Conservation (phyloP, 2,888 invertebrate genomes). For the Tachina grossa region DNA sequence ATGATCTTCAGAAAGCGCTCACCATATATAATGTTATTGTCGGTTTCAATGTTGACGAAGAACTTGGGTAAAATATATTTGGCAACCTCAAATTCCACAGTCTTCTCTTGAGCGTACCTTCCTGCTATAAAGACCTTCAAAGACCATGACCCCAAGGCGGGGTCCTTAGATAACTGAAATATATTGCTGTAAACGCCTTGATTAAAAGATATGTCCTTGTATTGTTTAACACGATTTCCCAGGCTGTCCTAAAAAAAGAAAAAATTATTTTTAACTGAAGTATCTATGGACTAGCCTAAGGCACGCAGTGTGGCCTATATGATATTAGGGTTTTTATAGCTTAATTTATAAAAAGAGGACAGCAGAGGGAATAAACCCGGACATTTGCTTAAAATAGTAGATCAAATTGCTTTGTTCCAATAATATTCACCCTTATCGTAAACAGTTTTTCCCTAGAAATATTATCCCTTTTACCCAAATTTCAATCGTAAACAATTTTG, state of each 20-base stretch:
- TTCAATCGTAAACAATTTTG: no score
- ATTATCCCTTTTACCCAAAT: no score
- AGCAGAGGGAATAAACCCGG: no score
- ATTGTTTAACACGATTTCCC: conserved; percentile 92
- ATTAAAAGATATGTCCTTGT: conserved; percentile 87
- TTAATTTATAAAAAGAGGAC: no score
- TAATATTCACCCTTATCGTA: no score
- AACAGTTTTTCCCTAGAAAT: no score
- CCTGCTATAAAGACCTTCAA: conserved; percentile 86
- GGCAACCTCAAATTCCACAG: conserved; percentile 86
- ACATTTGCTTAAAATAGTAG: no score
- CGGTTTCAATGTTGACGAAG: conserved; percentile 91
- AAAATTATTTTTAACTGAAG: no score
- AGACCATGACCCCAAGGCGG: conserved; percentile 94
- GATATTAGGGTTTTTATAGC: no score
- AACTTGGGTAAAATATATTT: conserved; percentile 97
- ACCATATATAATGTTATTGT: conserved; percentile 90
- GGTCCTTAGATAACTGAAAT: conserved; percentile 90
- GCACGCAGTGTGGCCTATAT: no score
- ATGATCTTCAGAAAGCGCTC: conserved; percentile 87
- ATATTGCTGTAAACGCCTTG: conserved; percentile 91
- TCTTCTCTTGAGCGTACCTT: conserved; percentile 69
- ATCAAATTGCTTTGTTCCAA: no score
- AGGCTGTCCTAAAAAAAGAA: conserved; percentile 86
- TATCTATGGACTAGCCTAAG: no score